These are phyloP conservation scores for Brenthis daphne DNA, from an alignment of 2,888 invertebrate species.

Conservation along the genomic window DNA sequence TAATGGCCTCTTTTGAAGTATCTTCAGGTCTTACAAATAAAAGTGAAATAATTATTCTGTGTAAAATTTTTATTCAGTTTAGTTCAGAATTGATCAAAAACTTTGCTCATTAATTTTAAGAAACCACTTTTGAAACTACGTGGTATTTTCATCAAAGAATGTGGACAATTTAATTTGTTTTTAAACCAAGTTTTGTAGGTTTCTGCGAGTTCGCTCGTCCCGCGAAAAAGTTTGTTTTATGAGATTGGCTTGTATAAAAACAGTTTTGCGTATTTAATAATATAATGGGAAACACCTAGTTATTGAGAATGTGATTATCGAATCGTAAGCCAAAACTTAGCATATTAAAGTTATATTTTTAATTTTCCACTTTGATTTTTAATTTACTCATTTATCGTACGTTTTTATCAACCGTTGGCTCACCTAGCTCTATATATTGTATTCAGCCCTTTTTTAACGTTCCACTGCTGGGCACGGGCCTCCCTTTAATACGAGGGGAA, in stretches of 20 bases:
- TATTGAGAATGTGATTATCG: neutral
- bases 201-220: neutral
- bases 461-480: too few relatives aligned
- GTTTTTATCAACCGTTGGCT: too few relatives aligned
- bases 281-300: neutral
- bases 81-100: neutral
- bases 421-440: too few relatives aligned
- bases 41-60: conserved; percentile 9
- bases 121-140: neutral
- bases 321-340: too few relatives aligned
- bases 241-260: neutral
- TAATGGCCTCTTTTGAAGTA: conserved; percentile 16
- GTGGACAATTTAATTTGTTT: conserved; percentile 5
- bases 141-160: conserved; percentile 3
- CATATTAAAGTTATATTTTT: too few relatives aligned
- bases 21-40: neutral
- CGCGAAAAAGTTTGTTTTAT: conserved; percentile 3
- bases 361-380: too few relatives aligned
- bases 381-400: too few relatives aligned
- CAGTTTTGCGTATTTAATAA: neutral
- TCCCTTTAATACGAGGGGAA: too few relatives aligned
- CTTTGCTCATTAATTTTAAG: neutral
- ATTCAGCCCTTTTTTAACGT: too few relatives aligned
- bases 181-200: conserved; percentile 1
- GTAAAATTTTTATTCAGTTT: neutral